Evolutionary conservation across 2,113 vertebrate species (phyloP).

Genomic region (Myiagra hebetior): DNA sequence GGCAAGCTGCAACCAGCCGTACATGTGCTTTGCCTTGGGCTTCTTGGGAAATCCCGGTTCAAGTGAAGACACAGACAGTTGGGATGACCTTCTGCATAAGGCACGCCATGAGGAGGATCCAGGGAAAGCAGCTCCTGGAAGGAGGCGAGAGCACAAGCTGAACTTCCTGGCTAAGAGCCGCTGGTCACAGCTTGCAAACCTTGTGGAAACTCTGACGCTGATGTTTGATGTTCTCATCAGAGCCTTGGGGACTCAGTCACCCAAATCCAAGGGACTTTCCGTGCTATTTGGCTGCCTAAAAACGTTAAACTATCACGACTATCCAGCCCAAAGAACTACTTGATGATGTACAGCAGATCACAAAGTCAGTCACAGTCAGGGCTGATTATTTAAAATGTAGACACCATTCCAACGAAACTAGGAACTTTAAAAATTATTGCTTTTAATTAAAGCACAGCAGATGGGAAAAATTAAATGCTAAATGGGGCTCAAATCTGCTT

Average conservation of each 20-base stretch:
- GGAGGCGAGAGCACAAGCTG: not conserved
- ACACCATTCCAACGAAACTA: not conserved
- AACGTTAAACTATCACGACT: not conserved
- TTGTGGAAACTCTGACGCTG: not conserved
- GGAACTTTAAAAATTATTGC: conserved; percentile 4
- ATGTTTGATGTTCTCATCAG: not conserved
- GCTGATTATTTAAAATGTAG: not conserved
- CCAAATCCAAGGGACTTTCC: not conserved
- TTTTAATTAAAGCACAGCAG: conserved; percentile 34
- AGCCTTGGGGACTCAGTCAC: not conserved
- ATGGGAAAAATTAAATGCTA: conserved; percentile 50
- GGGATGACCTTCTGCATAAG: not conserved
- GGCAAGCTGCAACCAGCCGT: not conserved
- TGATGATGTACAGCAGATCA: not conserved
- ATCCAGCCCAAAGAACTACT: not conserved
- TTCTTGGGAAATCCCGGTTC: not conserved
- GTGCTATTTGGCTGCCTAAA: not conserved
- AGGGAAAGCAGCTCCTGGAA: not conserved
- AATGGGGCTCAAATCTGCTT: conserved; percentile 32
- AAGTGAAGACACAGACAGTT: not conserved
- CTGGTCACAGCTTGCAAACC: not conserved
- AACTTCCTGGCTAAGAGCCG: not conserved
- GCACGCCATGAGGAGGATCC: not conserved
- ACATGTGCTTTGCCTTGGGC: accelerated
- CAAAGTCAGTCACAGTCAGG: not conserved